Percentiles rank a stretch among this genome's conserved stretches.
phyloP scores from a whole-genome alignment of 2,113 vertebrate species.

The Cyprinus carpio region DNA sequence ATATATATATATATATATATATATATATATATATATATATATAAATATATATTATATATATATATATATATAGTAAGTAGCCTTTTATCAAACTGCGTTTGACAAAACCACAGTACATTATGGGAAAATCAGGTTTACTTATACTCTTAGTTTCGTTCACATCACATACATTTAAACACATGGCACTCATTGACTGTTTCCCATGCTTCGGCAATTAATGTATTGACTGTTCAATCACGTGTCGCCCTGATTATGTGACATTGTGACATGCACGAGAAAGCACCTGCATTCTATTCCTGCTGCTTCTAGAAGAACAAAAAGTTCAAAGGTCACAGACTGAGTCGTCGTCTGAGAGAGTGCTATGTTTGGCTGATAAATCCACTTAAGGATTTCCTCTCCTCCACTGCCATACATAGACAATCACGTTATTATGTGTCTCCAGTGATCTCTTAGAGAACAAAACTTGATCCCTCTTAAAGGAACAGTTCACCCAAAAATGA shows the following conservation, averaged over 20 bases:
- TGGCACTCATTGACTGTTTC: neutral
- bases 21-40: no score
- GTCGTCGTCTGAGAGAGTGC: neutral
- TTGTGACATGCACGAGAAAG: neutral
- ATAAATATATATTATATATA: no score
- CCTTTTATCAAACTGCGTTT: neutral
- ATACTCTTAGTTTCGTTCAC: neutral
- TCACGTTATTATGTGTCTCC: slow-evolving; percentile 42
- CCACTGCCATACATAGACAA: slow-evolving; percentile 16
- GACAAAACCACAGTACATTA: neutral
- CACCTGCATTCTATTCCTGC: slow-evolving; percentile 23
- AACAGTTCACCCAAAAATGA: neutral
- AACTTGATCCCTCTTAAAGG: slow-evolving; percentile 5
- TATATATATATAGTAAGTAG: neutral
- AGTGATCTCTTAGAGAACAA: slow-evolving; percentile 21
- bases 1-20: no score
- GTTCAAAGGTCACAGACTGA: slow-evolving; percentile 26
- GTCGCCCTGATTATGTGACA: neutral
- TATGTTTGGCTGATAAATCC: slow-evolving; percentile 50
- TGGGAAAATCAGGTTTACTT: neutral
- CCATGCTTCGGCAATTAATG: neutral
- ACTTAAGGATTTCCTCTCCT: slow-evolving; percentile 50
- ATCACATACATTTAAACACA: neutral
- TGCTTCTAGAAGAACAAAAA: neutral
- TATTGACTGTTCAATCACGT: neutral